Evolutionary conservation across 2,113 vertebrate species (phyloP).

Genomic region (Sorex fumeus): DNA sequence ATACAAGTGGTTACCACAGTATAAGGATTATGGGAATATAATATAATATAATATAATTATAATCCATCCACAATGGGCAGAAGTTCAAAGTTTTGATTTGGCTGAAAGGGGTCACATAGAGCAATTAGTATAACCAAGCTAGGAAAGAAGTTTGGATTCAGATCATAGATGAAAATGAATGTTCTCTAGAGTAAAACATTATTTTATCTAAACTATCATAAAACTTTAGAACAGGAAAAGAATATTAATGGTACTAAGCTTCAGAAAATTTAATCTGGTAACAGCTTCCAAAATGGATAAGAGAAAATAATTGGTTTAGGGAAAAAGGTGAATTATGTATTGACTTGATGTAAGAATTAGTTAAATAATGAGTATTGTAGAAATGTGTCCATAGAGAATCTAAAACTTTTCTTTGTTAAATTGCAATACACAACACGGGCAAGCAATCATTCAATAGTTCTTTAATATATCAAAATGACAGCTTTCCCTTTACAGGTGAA

Average conservation of each 20-base stretch:
- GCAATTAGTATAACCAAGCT: not conserved
- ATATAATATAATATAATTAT: no score
- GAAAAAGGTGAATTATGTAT: constrained; percentile 21
- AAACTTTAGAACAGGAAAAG: not conserved
- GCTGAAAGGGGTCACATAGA: not conserved
- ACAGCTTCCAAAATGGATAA: constrained; percentile 33
- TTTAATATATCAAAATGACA: not conserved
- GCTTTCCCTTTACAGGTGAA: not conserved
- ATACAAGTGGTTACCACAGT: not conserved
- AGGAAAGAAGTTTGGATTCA: not conserved
- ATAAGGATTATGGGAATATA: not conserved
- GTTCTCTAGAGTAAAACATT: not conserved
- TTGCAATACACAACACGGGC: not conserved
- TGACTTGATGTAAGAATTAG: constrained; percentile 44
- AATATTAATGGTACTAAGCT: not conserved
- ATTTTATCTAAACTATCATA: not conserved
- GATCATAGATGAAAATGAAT: not conserved
- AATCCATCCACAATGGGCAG: not conserved
- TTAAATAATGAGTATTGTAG: constrained; percentile 5
- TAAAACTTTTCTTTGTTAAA: constrained; percentile 20
- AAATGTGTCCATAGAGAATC: not conserved
- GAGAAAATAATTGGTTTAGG: constrained; percentile 32
- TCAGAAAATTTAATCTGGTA: constrained; percentile 33
- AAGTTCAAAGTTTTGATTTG: not conserved
- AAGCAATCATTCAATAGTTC: not conserved